Percentiles rank a stretch among this genome's conserved stretches.
These are phyloP conservation scores for Heliconius himera DNA, from an alignment of 1,140 invertebrate genomes.

Conservation along the genomic window DNA sequence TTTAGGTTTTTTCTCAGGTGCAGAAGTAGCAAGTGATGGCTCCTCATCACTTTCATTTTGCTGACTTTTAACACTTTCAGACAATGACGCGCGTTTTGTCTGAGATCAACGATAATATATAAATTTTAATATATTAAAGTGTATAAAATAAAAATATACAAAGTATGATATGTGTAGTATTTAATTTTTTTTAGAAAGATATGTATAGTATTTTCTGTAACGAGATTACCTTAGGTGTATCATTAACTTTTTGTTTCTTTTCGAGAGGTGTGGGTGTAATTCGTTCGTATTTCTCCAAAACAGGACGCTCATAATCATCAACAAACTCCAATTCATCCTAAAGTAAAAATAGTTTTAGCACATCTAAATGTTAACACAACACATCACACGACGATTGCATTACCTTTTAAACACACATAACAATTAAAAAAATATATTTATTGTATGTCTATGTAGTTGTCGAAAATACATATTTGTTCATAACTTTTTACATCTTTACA, in stretches of 20 bases:
- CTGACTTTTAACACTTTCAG: constrained; percentile 72
- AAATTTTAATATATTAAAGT: constrained; percentile 12
- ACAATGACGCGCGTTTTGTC: constrained; percentile 70
- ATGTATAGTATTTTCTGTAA: constrained; percentile 46
- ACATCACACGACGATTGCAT: constrained; percentile 53
- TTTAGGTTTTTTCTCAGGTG: constrained; percentile 72
- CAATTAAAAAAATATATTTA: neutral
- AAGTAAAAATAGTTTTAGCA: constrained; percentile 68
- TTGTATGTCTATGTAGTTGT: neutral
- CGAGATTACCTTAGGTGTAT: constrained; percentile 69
- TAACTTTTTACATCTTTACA: neutral
- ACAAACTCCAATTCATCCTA: constrained; percentile 81
- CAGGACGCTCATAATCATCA: constrained; percentile 84
- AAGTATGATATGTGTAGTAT: constrained; percentile 46
- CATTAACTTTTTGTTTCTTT: constrained; percentile 75
- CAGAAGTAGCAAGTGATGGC: constrained; percentile 58
- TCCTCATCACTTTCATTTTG: constrained; percentile 71
- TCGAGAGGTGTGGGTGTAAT: constrained; percentile 76
- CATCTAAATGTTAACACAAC: constrained; percentile 66
- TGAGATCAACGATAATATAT: constrained; percentile 39
- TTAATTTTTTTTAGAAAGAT: neutral
- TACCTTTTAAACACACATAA: neutral
- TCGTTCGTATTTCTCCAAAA: constrained; percentile 83
- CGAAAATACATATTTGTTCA: neutral
- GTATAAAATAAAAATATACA: neutral